phyloP scores from a whole-genome alignment of 2,797 vertebrate species.

The Brachymystax lenok region DNA sequence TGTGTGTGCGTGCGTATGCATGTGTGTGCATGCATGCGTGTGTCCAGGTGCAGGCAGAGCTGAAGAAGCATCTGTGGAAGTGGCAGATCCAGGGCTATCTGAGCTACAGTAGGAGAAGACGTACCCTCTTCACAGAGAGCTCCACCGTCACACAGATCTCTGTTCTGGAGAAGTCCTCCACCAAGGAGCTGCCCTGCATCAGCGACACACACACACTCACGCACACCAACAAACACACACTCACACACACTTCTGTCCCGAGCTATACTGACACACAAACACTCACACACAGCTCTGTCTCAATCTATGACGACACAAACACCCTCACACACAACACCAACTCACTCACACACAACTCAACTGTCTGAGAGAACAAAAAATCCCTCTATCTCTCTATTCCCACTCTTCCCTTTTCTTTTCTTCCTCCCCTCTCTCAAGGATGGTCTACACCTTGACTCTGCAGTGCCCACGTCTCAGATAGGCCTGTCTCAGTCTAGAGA shows the following conservation, averaged over 20 bases:
- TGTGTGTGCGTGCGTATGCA: not conserved
- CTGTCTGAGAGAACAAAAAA: conserved; percentile 35
- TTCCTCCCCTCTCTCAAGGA: not conserved
- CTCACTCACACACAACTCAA: conserved; percentile 19
- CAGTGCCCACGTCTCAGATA: not conserved
- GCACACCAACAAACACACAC: conserved; percentile 14
- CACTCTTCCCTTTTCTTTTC: not conserved
- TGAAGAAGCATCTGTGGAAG: conserved; percentile 81
- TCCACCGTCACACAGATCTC: conserved; percentile 79
- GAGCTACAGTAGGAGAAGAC: conserved; percentile 71
- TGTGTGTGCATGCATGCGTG: not conserved
- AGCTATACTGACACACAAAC: conserved; percentile 16
- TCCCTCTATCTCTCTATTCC: not conserved
- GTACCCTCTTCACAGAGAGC: conserved; percentile 63
- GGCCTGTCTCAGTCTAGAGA: not conserved
- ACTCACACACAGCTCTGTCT: not conserved
- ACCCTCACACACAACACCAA: not conserved
- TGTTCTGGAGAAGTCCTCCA: conserved; percentile 78
- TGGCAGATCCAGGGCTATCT: conserved; percentile 81
- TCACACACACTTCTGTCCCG: not conserved
- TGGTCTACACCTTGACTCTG: not conserved
- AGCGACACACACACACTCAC: conserved; percentile 36
- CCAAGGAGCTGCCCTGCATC: conserved; percentile 60
- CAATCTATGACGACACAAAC: not conserved
- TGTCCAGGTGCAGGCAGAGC: conserved; percentile 81